Evolutionary conservation across 2,888 invertebrate genomes (phyloP).

Genomic region (Drymonia ruficornis): DNA sequence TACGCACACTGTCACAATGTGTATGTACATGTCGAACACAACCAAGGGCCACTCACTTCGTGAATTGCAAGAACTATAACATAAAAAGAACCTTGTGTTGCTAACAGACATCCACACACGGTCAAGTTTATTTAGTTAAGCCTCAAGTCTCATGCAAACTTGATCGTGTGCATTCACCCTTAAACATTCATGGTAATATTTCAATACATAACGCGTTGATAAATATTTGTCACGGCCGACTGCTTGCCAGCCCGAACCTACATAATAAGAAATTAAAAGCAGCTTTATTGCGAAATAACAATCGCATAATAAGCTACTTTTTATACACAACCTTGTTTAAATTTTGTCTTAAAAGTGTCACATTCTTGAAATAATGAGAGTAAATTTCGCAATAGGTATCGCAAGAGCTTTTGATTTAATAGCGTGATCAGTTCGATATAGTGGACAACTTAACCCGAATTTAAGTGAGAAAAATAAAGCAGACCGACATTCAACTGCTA

Average conservation of each 20-base stretch:
- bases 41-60: too few species aligned
- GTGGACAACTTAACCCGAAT: background rate
- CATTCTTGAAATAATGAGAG: constrained; percentile 26
- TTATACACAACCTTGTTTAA: constrained; percentile 30
- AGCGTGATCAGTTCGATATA: background rate
- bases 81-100: too few species aligned
- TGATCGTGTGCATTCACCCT: too few species aligned
- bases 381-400: background rate
- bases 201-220: constrained; percentile 25
- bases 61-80: too few species aligned
- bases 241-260: constrained; percentile 27
- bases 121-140: too few species aligned
- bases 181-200: constrained; percentile 12
- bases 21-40: too few species aligned
- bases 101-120: too few species aligned
- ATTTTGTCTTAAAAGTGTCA: constrained; percentile 34
- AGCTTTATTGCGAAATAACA: constrained; percentile 38
- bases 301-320: constrained; percentile 28
- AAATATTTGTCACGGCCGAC: constrained; percentile 40
- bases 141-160: too few species aligned
- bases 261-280: constrained; percentile 46
- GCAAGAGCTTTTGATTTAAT: constrained; percentile 12
- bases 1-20: too few species aligned
- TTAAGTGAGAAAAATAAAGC: background rate
- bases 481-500: too few species aligned